Conservation (phyloP, 2,888 invertebrate genomes). For the Merodon equestris region DNA sequence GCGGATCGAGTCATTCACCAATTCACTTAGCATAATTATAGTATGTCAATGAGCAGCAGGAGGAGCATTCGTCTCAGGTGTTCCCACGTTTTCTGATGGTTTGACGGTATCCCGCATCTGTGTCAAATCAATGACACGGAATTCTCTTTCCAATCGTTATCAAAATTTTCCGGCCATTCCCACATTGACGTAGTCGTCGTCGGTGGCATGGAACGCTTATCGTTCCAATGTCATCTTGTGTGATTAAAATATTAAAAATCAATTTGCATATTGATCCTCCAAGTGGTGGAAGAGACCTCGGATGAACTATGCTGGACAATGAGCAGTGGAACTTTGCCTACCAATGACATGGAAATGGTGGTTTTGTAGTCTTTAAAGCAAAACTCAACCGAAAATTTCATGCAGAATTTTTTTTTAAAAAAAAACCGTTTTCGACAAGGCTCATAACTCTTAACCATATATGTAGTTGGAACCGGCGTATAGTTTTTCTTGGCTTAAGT, state of each 20-base stretch:
- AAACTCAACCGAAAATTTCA: too few species aligned
- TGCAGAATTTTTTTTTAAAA: too few species aligned
- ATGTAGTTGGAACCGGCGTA: too few species aligned
- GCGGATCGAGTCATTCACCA: constrained; percentile 28
- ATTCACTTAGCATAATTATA: constrained; percentile 58
- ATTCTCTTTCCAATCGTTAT: constrained; percentile 49
- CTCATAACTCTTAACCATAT: too few species aligned
- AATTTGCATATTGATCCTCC: constrained; percentile 52
- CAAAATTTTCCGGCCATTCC: constrained; percentile 52
- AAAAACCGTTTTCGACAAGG: too few species aligned
- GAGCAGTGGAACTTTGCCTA: too few species aligned
- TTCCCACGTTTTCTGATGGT: constrained; percentile 44
- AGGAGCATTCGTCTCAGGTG: not conserved
- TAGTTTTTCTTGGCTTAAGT: too few species aligned
- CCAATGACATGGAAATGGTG: too few species aligned
- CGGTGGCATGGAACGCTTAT: constrained; percentile 66
- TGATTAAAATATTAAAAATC: constrained; percentile 56
- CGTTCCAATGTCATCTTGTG: constrained; percentile 11
- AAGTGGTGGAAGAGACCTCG: not conserved
- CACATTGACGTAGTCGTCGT: constrained; percentile 49
- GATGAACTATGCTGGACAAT: too few species aligned
- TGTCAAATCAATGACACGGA: constrained; percentile 49
- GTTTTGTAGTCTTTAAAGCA: too few species aligned
- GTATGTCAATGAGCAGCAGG: not conserved
- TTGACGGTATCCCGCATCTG: constrained; percentile 31